Base-by-base conservation (phyloP, 2,113 vertebrate species). In the Pagrus major region DNA sequence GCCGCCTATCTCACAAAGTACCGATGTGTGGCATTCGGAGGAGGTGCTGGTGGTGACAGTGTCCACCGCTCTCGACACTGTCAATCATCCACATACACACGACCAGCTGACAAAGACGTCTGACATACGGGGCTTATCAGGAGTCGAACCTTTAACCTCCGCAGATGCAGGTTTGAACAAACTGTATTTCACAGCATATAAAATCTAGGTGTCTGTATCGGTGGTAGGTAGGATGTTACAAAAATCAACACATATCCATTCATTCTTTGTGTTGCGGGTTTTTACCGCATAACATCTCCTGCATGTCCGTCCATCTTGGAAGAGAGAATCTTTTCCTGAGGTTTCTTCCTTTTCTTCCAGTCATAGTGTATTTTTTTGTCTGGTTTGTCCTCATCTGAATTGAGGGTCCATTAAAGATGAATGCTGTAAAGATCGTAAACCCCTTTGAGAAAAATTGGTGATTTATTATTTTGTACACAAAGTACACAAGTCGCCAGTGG, bases 1-100 rank as follows among this genome's bases (percentile, higher is more conserved):
- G 78, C 76, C 18, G 27, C 61, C 56, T 83, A 84, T 92, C 81
- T 78, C 51, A 21, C 21, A 51, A 68, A 74, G 56, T 31, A 81
- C 60, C 3, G 4, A 31, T 71, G 77, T 78, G 65, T 76, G 83
- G 71, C 77, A 87, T 89, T 90, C 90, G 42, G 76, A 35, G 52
- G 46, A 10, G 46, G 60, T n/a, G 37, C 58, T 33, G 70, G 23
- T 42, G 58, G 42, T 59, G 47, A 77, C 42, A 29, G 73, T 68
- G 71, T 75, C 81, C 84, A 60, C 49, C 16, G 23, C 72, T 73
- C 44, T 64, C 21, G 0, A 74, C 63, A 29, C 2, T 71, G 79
- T 60, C 82, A 85, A 23, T 89, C 83, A 73, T 77, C 61, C 65
- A 27, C 80, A 20, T 71, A 41, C 64, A 47, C 33, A 23, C 20